Percentiles rank a stretch among this genome's conserved stretches.
Evolutionary conservation across 2,888 invertebrate species (phyloP).

Genomic region (Artemia sinica): DNA sequence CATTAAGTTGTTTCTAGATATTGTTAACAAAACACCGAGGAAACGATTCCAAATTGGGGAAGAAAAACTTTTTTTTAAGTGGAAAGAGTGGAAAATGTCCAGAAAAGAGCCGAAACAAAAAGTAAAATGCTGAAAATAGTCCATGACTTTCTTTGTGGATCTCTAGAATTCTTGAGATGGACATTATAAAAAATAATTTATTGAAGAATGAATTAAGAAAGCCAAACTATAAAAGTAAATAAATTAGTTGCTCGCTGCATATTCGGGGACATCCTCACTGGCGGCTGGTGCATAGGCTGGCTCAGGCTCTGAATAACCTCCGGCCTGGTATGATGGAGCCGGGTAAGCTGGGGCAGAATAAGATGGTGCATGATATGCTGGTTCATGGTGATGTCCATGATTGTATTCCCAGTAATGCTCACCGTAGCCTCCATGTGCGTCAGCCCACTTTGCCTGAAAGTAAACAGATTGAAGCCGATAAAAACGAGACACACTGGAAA

Average conservation of each 20-base stretch:
- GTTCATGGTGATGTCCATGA: constrained; percentile 24
- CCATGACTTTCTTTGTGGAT: too few species aligned
- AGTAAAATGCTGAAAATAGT: too few species aligned
- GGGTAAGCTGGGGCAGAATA: constrained; percentile 11
- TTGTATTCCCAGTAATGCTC: constrained; percentile 29
- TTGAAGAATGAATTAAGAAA: too few species aligned
- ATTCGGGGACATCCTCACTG: neutral
- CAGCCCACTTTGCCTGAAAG: constrained; percentile 30
- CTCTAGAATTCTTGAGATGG: too few species aligned
- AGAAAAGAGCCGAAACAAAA: too few species aligned
- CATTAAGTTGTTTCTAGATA: too few species aligned
- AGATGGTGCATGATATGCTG: constrained; percentile 15
- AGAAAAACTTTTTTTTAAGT: too few species aligned
- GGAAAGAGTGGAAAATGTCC: too few species aligned
- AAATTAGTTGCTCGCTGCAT: neutral
- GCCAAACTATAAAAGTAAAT: neutral
- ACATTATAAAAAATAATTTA: too few species aligned
- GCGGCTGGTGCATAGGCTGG: constrained; percentile 3
- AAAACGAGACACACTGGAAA: too few species aligned
- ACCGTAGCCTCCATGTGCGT: constrained; percentile 30
- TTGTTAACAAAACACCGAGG: too few species aligned
- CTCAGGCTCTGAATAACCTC: neutral
- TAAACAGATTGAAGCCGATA: neutral
- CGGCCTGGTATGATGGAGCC: constrained; percentile 7
- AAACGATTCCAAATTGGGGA: too few species aligned